Base-by-base conservation (phyloP, 2,797 vertebrate species). In the Tragopan temminckii region DNA sequence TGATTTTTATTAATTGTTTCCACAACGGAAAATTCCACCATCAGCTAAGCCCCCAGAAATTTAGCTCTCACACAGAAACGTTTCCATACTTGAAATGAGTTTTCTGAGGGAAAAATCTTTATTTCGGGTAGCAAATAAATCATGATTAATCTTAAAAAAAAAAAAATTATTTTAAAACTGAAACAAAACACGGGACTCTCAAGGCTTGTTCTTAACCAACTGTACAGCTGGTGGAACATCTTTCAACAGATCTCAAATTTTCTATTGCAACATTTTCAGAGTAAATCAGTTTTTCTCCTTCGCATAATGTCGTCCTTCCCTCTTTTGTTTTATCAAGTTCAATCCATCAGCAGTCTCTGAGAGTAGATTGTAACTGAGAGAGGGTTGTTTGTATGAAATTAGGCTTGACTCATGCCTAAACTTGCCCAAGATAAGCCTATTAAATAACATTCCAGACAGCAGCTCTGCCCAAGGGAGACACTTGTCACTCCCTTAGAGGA, bases 351-450 rank as follows among this genome's bases (percentile, higher is more conserved):
- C 85, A 92, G 59, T 67, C 70, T 79, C 75, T 76, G 69, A 72
- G 80, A 89, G 50, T 1, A 40, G 72, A 66, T 68, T 68, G 20
- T n/a, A 84, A 72, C 87, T 0, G 9, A 93, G 72, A 84, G 63
- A 57, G 58, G 36, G 55, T 3, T 93, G 72, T 85, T 86, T 90
- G 68, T 91, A 79, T 0, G 27, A 91, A 90, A 93, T 95, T 74
- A 91, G n/a, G 42, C 43, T 88, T 79, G 69, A 63, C 69, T 95
- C 93, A 50, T 95, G 95, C 83, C 93, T 84, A 91, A 81, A 88
- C 96, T 95, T 96, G 94, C 95, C 94, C 89, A 72, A 31, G 79
- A 63, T 72, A 94, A 94, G 52, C 88, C 79, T 93, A 94, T 95
- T 96, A 94, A 94, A 76, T 42, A 95, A 75, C 77, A 88, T 96